Evolutionary conservation across 53 echinoderm and acorn worm species (phyloP).

Genomic region (Holothuria scabra): DNA sequence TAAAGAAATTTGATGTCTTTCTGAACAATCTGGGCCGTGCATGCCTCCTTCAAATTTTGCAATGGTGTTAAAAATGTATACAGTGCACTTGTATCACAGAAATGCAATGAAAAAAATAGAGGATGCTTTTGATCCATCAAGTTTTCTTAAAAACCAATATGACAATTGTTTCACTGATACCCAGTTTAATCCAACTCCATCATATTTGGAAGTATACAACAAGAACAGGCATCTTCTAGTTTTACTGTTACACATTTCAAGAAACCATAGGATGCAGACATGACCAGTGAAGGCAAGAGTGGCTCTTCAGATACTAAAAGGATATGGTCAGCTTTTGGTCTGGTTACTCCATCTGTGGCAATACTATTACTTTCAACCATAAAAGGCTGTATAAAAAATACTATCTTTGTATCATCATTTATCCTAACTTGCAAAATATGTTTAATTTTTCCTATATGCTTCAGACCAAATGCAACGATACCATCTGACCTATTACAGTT

Average conservation of each 20-base stretch:
- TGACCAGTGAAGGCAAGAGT: neutral
- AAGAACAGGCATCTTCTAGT: neutral
- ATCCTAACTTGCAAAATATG: slow-evolving; percentile 1
- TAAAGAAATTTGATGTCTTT: too few relatives aligned
- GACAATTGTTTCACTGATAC: neutral
- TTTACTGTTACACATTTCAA: slow-evolving; percentile 26
- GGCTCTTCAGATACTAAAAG: neutral
- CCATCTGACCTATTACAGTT: too few relatives aligned
- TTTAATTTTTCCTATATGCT: neutral
- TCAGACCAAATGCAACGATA: too few relatives aligned
- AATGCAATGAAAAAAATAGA: slow-evolving; percentile 4
- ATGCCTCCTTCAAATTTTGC: too few relatives aligned
- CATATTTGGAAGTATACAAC: slow-evolving; percentile 28
- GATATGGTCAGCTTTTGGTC: slow-evolving; percentile 7
- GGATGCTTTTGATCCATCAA: neutral
- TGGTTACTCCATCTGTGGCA: too few relatives aligned
- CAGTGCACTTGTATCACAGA: neutral
- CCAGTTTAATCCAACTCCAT: slow-evolving; percentile 5
- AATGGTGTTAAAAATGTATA: too few relatives aligned
- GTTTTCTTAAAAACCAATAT: neutral
- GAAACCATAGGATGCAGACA: neutral
- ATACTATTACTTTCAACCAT: slow-evolving; percentile 1
- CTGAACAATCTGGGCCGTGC: too few relatives aligned
- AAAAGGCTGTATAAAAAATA: slow-evolving; percentile 19
- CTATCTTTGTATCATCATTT: neutral